phyloP scores from a whole-genome alignment of 2,797 vertebrate genomes.

The Buceros bicornis region DNA sequence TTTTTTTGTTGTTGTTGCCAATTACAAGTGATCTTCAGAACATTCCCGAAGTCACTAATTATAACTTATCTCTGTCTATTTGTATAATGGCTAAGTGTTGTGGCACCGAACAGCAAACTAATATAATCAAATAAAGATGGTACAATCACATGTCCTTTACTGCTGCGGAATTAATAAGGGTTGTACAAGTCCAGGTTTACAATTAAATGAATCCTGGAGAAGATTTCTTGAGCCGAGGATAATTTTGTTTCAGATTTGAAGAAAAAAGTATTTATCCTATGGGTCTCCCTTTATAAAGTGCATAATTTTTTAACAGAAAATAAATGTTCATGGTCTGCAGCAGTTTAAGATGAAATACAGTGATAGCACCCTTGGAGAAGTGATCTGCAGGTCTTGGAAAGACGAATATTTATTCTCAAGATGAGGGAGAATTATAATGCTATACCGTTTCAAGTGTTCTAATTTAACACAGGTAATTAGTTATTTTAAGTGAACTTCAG shows the following conservation, averaged over 20 bases:
- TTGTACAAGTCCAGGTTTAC: not conserved
- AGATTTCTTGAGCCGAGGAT: not conserved
- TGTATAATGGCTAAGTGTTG: slow-evolving; percentile 39
- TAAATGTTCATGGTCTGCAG: not conserved
- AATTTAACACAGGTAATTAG: slow-evolving; percentile 27
- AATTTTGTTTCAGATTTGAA: not conserved
- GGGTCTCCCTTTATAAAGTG: not conserved
- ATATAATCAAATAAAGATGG: slow-evolving; percentile 34
- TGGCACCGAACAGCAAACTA: slow-evolving; percentile 38
- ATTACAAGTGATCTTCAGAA: slow-evolving; percentile 52
- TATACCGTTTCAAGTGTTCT: not conserved
- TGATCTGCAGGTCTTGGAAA: not conserved
- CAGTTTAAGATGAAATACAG: not conserved
- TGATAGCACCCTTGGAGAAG: not conserved
- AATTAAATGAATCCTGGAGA: not conserved
- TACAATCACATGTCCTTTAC: not conserved
- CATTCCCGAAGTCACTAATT: slow-evolving; percentile 57
- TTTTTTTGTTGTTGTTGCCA: not conserved
- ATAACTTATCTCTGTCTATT: slow-evolving; percentile 61
- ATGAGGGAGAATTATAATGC: not conserved
- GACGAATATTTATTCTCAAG: not conserved
- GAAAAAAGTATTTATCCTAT: not conserved
- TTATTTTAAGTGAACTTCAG: slow-evolving; percentile 16
- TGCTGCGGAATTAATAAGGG: not conserved
- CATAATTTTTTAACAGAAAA: not conserved